A percentile compares a stretch with the other conserved stretches of the same genome.
These are phyloP conservation scores for Microctenopoma lineatum DNA, from an alignment of 2,797 vertebrate genomes.

Conservation along the genomic window DNA sequence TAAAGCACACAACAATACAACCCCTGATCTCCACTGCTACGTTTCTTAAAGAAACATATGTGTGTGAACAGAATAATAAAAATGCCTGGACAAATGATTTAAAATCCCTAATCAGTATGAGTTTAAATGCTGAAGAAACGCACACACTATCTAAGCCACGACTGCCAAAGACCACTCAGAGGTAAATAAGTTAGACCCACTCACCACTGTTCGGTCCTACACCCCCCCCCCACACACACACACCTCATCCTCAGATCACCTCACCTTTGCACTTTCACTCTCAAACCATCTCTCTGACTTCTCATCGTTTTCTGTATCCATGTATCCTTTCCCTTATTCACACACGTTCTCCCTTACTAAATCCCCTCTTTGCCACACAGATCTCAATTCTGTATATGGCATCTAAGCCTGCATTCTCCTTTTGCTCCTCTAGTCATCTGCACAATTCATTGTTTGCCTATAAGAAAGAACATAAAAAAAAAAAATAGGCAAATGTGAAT, in stretches of 20 bases:
- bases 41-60: slow-evolving; percentile 13
- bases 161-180: slow-evolving; percentile 12
- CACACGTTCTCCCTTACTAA: slow-evolving; percentile 41
- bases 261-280: slow-evolving; percentile 14
- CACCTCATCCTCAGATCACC: slow-evolving; percentile 21
- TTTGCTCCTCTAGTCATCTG: slow-evolving; percentile 34
- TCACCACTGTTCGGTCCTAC: slow-evolving; percentile 28
- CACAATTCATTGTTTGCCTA: slow-evolving; percentile 36
- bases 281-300: slow-evolving; percentile 39
- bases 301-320: slow-evolving; percentile 32
- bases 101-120: neutral
- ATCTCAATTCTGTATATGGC: slow-evolving; percentile 33
- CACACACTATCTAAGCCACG: slow-evolving; percentile 7
- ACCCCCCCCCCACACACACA: slow-evolving; percentile 5
- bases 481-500: slow-evolving; percentile 45
- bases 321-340: slow-evolving; percentile 24
- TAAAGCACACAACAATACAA: slow-evolving; percentile 27
- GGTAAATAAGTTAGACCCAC: slow-evolving; percentile 58
- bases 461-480: slow-evolving; percentile 34
- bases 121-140: slow-evolving; percentile 6
- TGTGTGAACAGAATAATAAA: slow-evolving; percentile 11
- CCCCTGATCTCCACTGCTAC: slow-evolving; percentile 4
- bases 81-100: slow-evolving; percentile 1
- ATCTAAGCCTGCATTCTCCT: slow-evolving; percentile 27
- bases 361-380: slow-evolving; percentile 25